phyloP scores from a whole-genome alignment of 2,888 invertebrate genomes.

The Chymomyza caudatula region DNA sequence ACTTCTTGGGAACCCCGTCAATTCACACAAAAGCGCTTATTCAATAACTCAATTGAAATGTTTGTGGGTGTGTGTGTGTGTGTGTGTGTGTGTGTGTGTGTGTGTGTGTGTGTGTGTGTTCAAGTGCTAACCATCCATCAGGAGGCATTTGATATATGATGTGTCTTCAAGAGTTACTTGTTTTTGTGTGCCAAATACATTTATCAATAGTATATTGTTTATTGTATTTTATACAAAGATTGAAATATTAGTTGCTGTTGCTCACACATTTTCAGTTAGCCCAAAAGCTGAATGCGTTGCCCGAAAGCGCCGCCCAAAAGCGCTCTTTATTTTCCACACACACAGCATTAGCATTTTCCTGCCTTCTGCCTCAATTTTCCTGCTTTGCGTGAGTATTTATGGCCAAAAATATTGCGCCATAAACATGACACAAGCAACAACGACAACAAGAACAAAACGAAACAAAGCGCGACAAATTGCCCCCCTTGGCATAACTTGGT shows the following conservation, averaged over 20 bases:
- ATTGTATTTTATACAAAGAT: constrained; percentile 38
- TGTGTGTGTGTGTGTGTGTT: neutral
- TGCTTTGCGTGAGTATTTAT: constrained; percentile 55
- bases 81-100: neutral
- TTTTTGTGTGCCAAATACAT: constrained; percentile 48
- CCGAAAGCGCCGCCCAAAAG: neutral
- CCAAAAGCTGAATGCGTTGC: neutral
- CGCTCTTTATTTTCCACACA: neutral
- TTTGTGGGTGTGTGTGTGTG: too few species aligned
- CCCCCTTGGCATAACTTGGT: constrained; percentile 29
- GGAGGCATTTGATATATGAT: constrained; percentile 64
- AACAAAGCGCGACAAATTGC: constrained; percentile 72
- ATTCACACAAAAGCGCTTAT: constrained; percentile 9
- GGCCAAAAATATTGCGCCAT: constrained; percentile 70
- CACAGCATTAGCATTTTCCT: constrained; percentile 12
- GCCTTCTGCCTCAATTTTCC: constrained; percentile 18
- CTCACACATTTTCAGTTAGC: neutral
- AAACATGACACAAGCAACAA: constrained; percentile 53
- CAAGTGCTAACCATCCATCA: constrained; percentile 38
- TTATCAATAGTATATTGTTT: constrained; percentile 53
- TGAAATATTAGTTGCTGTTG: constrained; percentile 34
- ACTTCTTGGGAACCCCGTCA: constrained; percentile 22
- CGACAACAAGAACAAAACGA: constrained; percentile 26
- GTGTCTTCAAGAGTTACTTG: constrained; percentile 34
- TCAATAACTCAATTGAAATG: constrained; percentile 36